These are phyloP conservation scores for Nomada ferruginata DNA, from an alignment of 2,888 invertebrate genomes.

Conservation along the genomic window DNA sequence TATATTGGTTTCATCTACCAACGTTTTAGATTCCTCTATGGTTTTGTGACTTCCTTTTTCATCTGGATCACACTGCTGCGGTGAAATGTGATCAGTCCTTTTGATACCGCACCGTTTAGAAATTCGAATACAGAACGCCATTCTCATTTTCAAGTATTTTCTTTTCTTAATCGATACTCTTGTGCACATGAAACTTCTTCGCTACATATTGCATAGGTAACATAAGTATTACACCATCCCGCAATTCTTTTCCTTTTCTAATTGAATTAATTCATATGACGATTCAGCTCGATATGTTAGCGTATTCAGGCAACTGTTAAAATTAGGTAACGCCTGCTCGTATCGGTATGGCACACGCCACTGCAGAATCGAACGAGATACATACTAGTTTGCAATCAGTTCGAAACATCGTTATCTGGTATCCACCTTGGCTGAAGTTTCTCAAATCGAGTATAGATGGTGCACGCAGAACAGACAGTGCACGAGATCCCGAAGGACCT, in stretches of 20 bases:
- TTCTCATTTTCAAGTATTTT: neutral
- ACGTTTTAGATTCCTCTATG: neutral
- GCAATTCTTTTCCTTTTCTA: too few species aligned
- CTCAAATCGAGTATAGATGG: constrained; percentile 50
- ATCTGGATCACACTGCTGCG: neutral
- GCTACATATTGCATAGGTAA: neutral
- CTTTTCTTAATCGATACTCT: neutral
- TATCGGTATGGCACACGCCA: constrained; percentile 46
- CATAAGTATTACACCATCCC: neutral
- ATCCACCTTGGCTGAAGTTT: constrained; percentile 66
- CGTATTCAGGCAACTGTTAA: constrained; percentile 36
- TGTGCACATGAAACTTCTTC: neutral
- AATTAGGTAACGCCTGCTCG: constrained; percentile 62
- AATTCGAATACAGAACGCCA: constrained; percentile 6
- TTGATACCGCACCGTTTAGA: neutral
- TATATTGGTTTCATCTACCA: neutral
- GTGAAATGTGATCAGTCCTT: constrained; percentile 6
- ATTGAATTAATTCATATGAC: neutral
- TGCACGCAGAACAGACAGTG: constrained; percentile 51
- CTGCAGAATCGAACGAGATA: constrained; percentile 61
- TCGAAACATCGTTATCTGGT: constrained; percentile 63
- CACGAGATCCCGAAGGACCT: constrained; percentile 58
- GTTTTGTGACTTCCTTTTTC: neutral
- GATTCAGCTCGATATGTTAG: constrained; percentile 1
- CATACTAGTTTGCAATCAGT: constrained; percentile 69